These are phyloP conservation scores for Thumatha senex DNA, from an alignment of 2,888 invertebrate genomes.

Conservation along the genomic window DNA sequence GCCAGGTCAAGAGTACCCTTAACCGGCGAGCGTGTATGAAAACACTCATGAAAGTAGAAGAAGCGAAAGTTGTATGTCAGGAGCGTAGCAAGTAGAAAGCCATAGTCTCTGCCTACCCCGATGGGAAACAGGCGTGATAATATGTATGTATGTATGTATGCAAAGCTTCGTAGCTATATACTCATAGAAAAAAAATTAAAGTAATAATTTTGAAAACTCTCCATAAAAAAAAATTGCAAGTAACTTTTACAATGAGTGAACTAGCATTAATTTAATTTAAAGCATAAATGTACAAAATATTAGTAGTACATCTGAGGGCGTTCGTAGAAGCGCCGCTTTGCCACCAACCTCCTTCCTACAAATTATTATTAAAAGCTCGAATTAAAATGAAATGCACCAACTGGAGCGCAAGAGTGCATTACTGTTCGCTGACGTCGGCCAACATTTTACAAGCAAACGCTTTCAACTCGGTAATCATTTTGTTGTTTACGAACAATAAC, in stretches of 20 bases:
- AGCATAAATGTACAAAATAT: conserved; percentile 19
- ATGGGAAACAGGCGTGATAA: too few species aligned
- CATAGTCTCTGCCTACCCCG: too few species aligned
- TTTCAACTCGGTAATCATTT: neutral
- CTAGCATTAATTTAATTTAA: conserved; percentile 15
- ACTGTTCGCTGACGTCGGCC: neutral
- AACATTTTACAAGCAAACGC: neutral
- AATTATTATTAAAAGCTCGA: conserved; percentile 24
- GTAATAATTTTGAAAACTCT: neutral
- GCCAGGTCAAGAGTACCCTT: too few species aligned
- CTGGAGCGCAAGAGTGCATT: conserved; percentile 3
- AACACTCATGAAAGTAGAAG: too few species aligned
- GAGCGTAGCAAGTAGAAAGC: too few species aligned
- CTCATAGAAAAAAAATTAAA: too few species aligned
- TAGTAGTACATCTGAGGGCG: neutral
- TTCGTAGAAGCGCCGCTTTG: conserved; percentile 2
- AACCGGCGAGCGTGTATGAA: too few species aligned
- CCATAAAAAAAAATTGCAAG: neutral
- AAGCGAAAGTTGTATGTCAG: too few species aligned
- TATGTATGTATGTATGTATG: too few species aligned
- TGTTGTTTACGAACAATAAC: neutral
- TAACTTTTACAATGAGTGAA: conserved; percentile 1
- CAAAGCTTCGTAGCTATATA: too few species aligned
- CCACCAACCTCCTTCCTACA: conserved; percentile 8
- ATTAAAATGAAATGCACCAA: conserved; percentile 21